Evolutionary conservation across 2,113 vertebrate genomes (phyloP).

Genomic region (Gadus chalcogrammus): DNA sequence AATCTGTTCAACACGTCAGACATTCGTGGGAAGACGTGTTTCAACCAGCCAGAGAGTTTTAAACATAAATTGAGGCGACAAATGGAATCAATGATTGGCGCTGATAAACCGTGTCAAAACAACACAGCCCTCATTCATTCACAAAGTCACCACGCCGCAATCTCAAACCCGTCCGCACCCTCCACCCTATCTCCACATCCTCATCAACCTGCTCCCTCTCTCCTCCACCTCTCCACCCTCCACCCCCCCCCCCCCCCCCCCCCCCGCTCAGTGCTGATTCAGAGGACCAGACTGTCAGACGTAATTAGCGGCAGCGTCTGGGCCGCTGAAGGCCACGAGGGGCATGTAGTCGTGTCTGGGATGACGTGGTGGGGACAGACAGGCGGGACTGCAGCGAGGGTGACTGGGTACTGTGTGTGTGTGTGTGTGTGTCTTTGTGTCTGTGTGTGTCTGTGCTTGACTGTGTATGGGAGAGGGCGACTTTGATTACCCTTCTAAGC

Average conservation of each 20-base stretch:
- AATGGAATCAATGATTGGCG: no score
- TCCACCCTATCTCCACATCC: neutral
- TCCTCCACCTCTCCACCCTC: constrained; percentile 10
- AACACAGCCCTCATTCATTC: no score
- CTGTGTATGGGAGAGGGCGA: neutral
- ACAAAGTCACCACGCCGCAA: no score
- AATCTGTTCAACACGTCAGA: no score
- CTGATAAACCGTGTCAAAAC: no score
- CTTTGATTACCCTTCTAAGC: constrained; percentile 45
- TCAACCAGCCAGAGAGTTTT: no score
- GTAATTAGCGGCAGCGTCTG: constrained; percentile 42
- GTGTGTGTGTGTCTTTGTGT: neutral
- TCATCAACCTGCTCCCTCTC: neutral
- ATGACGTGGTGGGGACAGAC: neutral
- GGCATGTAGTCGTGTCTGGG: constrained; percentile 23
- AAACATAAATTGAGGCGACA: no score
- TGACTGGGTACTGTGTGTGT: neutral
- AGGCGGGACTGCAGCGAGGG: constrained; percentile 23
- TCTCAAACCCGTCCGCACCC: no score
- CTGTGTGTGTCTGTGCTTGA: neutral
- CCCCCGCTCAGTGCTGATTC: constrained; percentile 27
- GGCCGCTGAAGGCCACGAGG: constrained; percentile 40
- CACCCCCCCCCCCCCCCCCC: neutral
- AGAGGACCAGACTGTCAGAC: constrained; percentile 43
- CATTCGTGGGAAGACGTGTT: no score